Conservation (phyloP, 2,797 vertebrate species). For the Protosalanx chinensis region DNA sequence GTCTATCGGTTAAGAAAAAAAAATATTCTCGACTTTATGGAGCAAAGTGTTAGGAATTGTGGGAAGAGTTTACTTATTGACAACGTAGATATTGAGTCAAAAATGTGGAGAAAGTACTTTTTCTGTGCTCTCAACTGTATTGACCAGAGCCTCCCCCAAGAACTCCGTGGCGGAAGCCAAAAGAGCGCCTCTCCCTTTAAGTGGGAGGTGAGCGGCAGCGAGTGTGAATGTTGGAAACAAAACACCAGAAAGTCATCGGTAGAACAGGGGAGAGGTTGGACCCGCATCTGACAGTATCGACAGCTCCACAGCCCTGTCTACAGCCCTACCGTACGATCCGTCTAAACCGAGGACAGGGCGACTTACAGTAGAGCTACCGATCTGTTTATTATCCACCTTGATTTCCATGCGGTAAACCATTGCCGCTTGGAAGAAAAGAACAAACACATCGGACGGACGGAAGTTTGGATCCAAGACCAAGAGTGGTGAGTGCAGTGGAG, state of each 20-base stretch:
- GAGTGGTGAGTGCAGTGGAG: conserved; percentile 64
- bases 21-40: neutral
- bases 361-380: neutral
- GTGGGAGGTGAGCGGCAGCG: conserved; percentile 74
- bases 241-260: conserved; percentile 65
- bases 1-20: neutral
- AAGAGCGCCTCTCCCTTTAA: conserved; percentile 76
- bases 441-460: conserved; percentile 44
- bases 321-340: neutral
- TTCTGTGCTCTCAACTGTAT: neutral
- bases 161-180: conserved; percentile 33
- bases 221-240: conserved; percentile 60
- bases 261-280: conserved; percentile 46
- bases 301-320: neutral
- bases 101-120: conserved; percentile 3
- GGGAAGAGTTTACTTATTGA: neutral
- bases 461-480: conserved; percentile 59
- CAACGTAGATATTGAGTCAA: neutral
- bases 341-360: neutral
- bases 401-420: conserved; percentile 54
- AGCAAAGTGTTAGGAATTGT: neutral
- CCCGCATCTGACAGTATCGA: conserved; percentile 31
- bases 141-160: neutral
- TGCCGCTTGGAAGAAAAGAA: conserved; percentile 38
- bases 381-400: conserved; percentile 19